Percentiles rank a stretch among this genome's conserved stretches.
Evolutionary conservation across 1,140 invertebrate genomes (phyloP).

Genomic region (Drosophila virilis): DNA sequence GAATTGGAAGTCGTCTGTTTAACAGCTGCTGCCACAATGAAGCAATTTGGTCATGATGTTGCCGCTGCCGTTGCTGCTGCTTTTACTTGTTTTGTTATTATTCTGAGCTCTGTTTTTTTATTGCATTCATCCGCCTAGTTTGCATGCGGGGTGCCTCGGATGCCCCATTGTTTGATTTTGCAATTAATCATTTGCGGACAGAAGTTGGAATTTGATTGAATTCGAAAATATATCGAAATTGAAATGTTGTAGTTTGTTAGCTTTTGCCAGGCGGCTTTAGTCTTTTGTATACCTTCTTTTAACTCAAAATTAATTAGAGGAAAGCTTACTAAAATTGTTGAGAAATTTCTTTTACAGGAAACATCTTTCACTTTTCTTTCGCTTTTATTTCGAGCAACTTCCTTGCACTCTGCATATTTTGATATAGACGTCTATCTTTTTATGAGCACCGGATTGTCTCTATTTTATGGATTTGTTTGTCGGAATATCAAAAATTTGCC

Average conservation of each 20-base stretch:
- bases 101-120: conserved; percentile 25
- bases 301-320: background rate
- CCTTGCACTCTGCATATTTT: background rate
- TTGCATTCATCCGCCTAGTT: conserved; percentile 16
- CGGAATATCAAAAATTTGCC: too few species aligned
- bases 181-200: conserved; percentile 28
- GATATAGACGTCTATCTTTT: too few species aligned
- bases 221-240: conserved; percentile 1
- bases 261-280: background rate
- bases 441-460: too few species aligned
- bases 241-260: background rate
- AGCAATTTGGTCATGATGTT: conserved; percentile 48
- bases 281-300: background rate
- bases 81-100: conserved; percentile 22
- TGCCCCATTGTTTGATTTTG: conserved; percentile 1
- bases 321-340: background rate
- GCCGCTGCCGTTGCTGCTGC: conserved; percentile 2
- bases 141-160: conserved; percentile 4
- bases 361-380: conserved; percentile 14
- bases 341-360: background rate
- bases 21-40: conserved; percentile 49
- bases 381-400: background rate
- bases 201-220: conserved; percentile 7
- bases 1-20: conserved; percentile 40
- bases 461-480: too few species aligned